phyloP scores from a whole-genome alignment of 92 coral and sea anemone genomes.

The Epizoanthus rinbou region DNA sequence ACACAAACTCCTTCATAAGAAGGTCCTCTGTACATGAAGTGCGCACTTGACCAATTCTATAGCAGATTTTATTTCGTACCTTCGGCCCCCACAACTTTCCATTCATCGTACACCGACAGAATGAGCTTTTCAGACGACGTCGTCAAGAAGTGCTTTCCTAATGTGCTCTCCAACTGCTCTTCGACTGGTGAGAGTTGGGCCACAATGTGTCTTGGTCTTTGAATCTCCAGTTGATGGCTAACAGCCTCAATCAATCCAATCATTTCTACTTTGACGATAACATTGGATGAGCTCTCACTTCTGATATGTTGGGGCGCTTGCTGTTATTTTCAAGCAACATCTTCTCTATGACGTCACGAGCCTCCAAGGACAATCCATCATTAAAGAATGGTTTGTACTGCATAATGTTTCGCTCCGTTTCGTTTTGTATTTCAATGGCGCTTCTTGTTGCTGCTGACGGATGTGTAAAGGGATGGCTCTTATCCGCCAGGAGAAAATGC shows the following conservation, averaged over 20 bases:
- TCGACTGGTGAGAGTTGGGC: not conserved
- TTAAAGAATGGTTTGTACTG: not conserved
- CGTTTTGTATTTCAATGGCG: slow-evolving; percentile 27
- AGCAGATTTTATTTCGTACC: too few species aligned
- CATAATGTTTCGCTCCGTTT: slow-evolving; percentile 36
- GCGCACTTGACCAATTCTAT: too few species aligned
- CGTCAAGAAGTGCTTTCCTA: slow-evolving; percentile 14
- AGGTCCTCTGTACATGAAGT: too few species aligned
- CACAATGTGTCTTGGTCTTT: slow-evolving; percentile 6
- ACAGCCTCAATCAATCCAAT: not conserved
- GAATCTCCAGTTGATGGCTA: slow-evolving; percentile 36
- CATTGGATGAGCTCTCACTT: not conserved
- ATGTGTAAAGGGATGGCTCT: slow-evolving; percentile 21
- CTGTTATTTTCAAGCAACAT: not conserved
- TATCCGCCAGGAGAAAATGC: slow-evolving; percentile 23
- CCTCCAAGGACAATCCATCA: slow-evolving; percentile 1
- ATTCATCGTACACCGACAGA: slow-evolving; percentile 21
- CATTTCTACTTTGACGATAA: too few species aligned
- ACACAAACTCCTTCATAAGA: too few species aligned
- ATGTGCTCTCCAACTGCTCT: not conserved
- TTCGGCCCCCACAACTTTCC: too few species aligned
- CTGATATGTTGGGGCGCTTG: slow-evolving; percentile 9
- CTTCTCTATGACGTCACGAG: not conserved
- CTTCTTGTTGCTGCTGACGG: not conserved
- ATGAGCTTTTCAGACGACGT: slow-evolving; percentile 1